Base-by-base conservation (phyloP, 2,797 vertebrate genomes). In the Rhyacichthys aspro region DNA sequence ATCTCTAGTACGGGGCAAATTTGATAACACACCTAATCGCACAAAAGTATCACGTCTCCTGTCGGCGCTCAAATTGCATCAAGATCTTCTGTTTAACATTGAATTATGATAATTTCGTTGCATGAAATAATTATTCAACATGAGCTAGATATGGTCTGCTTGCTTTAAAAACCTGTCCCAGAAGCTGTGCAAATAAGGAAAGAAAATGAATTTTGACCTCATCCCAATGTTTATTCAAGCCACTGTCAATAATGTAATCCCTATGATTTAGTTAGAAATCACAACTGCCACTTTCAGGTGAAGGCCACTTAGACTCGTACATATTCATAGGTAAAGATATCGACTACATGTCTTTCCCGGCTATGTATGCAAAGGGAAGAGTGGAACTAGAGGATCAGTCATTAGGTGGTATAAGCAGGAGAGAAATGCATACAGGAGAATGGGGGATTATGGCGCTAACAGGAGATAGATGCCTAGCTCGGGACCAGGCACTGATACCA, bases 211-310 rank as follows among this genome's bases (percentile, higher is more conserved):
- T 73, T 76, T 75, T 78, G 83, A 88, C 82, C 86, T 79, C 83
- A 70, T 79, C 73, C 78, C 57, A 66, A 82, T 88, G 87, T 90
- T 88, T 88, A 82, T 84, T 84, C 82, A 87, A 83, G 81, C 49
- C 76, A 78, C 74, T 87, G 90, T 88, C 90, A 87, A 86, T 88
- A 88, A 84, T 59, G 59, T 90, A 89, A 89, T 91, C 88, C 88
- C 76, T 55, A 70, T 82, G 88, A 89, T 89, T 91, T 82, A 88
- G 86, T 84, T 79, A 75, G 67, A 72, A 87, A 89, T 87, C 85
- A 86, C 78, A 90, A 75, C 76, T 83, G 84, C 77, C 89, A 87
- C 83, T 67, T 83, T 64, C 78, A 78, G 82, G 81, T 86, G 79
- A 79, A 86, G 84, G 72, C 83, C 81, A 79, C 68, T 79, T 76